Base-by-base conservation (phyloP, 2,797 vertebrate genomes). In the Bufotes viridis region DNA sequence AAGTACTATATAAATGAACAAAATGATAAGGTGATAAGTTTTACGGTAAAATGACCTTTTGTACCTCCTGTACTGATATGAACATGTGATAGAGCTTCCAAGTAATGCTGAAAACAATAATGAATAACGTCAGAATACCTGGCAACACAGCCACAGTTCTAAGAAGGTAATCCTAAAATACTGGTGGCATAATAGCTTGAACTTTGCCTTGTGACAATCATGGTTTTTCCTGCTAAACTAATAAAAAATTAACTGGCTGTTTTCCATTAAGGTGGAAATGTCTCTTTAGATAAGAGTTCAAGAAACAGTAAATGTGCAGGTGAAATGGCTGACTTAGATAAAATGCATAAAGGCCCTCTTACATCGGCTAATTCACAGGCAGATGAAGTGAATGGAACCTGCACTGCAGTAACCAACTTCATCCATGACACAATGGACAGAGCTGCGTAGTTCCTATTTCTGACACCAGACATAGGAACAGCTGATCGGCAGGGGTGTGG, bases 151-250 rank as follows among this genome's bases (percentile, higher is more conserved):
- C 11, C 24, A 67, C 26, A 82, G 49, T 86, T 89, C 88, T 78
- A 51, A 82, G 88, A 89, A 89, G 42, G 65, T 65, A 78, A 88
- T 84, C 87, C 60, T 84, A 42, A 34, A 74, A 74, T 69, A 29
- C 65, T 70, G 14, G 24, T 72, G 22, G 58, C n/a, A 76, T 70
- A 79, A 29, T 26, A n/a, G 22, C 53, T 70, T 84, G 76, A 74
- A 88, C 87, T 88, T 88, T 88, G 67, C 49, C 78, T 69, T 72
- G 22, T 65, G 57, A 82, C 58, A 72, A 84, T 81, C 78, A 55
- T 75, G 20, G 17, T 55, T 84, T 69, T 85, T 70, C 51, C 20
- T 67, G 63, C 24, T 22, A 15, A 55, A 57, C 60, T 29, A 61
- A 84, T 58, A 82, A 82, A 63, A 58, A 80, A 42, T 49, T 55